Base-by-base conservation (phyloP, 23 tunicate species). In the Halocynthia aurantium region DNA sequence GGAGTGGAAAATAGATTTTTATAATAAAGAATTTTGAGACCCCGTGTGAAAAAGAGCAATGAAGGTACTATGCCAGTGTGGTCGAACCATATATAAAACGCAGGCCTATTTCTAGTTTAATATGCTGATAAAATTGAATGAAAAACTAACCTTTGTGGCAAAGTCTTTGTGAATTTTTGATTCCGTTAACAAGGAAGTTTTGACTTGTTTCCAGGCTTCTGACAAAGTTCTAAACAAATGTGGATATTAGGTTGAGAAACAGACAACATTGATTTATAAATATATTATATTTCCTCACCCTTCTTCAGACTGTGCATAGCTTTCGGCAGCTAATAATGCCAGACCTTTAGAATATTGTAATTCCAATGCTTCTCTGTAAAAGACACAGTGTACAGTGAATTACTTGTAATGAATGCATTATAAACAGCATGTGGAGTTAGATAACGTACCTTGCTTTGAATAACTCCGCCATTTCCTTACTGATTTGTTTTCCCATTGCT, bases 261-360 rank as follows among this genome's bases (percentile, higher is more conserved):
- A 18, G 22, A 19, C 22, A 11, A 11, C 17, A 19, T 11, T 58
- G n/a, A 58, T n/a, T n/a, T n/a, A n/a, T 1, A 13, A 13, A 15
- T 58, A 13, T 58, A 13, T 58, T 58, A n/a, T 58, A 58, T 13
- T 58, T 58, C 53, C 88, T 52, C 70, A 89, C 96, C 96, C 96
- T 75, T 70, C 88, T 84, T 84, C 96, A 54, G 76, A 83, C 12
- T 77, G 82, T 0, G 88, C 96, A 65, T 52, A 77, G 50, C 70
- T 69, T 50, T 80, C 82, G 51, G 87, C 68, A 12, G 96, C 81
- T 8, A 89, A 52, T 6, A 82, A 17, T 20, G 88, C 83, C 52
- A 89, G 86, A 8, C 88, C 87, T 84, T 89, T 89, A 6, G 88
- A 71, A 76, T 89, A 89, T 52, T 89, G 96, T 19, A 83, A 57